Evolutionary conservation across 2,113 vertebrate species (phyloP).

Genomic region (Cettia cetti): DNA sequence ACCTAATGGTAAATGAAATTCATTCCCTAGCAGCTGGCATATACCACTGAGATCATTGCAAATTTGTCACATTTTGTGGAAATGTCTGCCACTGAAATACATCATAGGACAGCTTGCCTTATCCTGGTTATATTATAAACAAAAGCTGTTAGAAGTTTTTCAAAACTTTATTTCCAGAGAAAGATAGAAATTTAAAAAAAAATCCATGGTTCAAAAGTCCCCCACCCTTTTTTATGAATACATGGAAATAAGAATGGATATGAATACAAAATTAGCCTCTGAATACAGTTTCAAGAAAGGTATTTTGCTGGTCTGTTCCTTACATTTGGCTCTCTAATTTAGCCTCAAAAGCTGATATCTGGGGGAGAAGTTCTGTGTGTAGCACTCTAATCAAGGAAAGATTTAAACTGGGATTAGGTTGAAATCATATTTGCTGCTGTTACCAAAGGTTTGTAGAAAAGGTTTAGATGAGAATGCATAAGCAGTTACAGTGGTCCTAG

Average conservation of each 20-base stretch:
- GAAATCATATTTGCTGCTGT: neutral
- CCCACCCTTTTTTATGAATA: neutral
- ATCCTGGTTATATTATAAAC: neutral
- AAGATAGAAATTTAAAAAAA: neutral
- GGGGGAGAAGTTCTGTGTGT: neutral
- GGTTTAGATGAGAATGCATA: neutral
- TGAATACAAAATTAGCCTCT: neutral
- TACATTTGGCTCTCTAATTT: neutral
- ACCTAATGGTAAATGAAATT: neutral
- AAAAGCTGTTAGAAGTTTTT: neutral
- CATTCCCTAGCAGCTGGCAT: neutral
- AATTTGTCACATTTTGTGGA: neutral
- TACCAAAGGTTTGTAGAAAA: neutral
- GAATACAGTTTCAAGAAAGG: neutral
- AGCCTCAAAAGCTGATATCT: neutral
- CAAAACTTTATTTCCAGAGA: neutral
- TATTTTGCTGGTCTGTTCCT: conserved; percentile 3
- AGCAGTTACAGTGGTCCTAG: neutral
- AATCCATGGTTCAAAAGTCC: neutral
- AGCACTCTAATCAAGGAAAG: neutral
- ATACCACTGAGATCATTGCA: neutral
- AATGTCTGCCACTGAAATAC: neutral
- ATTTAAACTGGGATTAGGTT: neutral
- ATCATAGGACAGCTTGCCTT: neutral
- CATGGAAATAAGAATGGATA: neutral